phyloP scores from a whole-genome alignment of 2,888 invertebrate species.

The Lycocerus yunnanus region DNA sequence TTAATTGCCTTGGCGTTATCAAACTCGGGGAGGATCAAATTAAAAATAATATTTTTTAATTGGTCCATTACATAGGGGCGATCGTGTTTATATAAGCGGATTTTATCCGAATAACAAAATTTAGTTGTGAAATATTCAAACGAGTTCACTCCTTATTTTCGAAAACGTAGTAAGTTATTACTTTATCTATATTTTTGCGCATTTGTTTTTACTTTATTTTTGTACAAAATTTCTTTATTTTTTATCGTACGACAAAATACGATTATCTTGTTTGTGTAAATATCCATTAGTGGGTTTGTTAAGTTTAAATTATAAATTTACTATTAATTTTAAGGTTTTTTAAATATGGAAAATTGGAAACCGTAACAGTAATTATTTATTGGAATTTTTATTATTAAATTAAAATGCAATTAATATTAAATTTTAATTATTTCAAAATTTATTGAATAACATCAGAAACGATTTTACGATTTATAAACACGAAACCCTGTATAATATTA shows the following conservation, averaged over 20 bases:
- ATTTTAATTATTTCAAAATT: no score
- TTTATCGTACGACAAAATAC: neutral
- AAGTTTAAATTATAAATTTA: no score
- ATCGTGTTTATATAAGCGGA: neutral
- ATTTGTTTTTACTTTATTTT: neutral
- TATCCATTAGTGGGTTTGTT: neutral
- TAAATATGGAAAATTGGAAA: neutral
- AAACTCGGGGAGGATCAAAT: neutral
- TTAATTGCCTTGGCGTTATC: neutral
- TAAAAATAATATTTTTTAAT: neutral
- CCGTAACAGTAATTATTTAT: neutral
- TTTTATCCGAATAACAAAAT: neutral
- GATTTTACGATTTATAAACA: no score
- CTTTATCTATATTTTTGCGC: neutral
- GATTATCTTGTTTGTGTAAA: neutral
- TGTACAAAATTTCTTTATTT: neutral
- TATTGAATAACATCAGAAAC: no score
- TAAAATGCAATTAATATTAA: neutral
- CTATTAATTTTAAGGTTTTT: no score
- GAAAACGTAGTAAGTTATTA: neutral
- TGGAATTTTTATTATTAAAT: neutral
- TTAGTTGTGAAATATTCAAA: neutral
- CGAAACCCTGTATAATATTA: no score
- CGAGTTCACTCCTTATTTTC: no score
- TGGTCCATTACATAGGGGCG: neutral